Evolutionary conservation across 2,113 vertebrate species (phyloP).

Genomic region (Mohoua ochrocephala): DNA sequence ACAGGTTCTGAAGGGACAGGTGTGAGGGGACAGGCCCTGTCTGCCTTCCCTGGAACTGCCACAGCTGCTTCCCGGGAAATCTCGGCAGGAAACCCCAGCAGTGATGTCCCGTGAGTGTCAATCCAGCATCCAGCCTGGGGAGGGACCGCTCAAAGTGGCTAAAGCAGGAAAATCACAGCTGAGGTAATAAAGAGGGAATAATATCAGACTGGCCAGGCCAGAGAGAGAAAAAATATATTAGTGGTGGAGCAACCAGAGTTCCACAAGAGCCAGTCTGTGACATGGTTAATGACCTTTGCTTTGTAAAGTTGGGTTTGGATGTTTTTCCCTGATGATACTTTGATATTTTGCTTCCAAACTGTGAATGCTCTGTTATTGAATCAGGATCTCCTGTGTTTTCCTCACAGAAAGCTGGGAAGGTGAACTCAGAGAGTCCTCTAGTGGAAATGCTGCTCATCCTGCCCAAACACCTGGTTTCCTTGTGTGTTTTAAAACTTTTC

Average conservation of each 20-base stretch:
- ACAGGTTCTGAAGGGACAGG: no score
- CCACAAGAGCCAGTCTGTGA: neutral
- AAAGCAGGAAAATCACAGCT: neutral
- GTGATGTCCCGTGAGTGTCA: no score
- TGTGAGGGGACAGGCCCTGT: neutral
- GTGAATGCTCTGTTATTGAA: neutral
- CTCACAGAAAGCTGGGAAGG: no score
- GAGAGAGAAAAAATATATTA: accelerated
- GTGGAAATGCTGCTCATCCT: neutral
- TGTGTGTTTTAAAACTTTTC: neutral
- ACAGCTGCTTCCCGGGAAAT: neutral
- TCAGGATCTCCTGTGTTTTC: neutral
- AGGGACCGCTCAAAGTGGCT: accelerated
- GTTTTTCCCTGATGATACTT: neutral
- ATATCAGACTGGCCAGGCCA: neutral
- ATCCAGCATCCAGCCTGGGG: accelerated
- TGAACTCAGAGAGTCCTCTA: neutral
- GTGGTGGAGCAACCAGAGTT: neutral
- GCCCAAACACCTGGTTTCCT: neutral
- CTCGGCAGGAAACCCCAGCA: neutral
- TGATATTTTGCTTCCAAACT: neutral
- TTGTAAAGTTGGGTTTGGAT: neutral
- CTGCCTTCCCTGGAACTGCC: neutral
- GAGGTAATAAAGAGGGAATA: neutral
- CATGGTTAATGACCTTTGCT: neutral